These are phyloP conservation scores for Holothuria scabra DNA, from an alignment of 53 echinoderm and acorn worm species.

Conservation along the genomic window DNA sequence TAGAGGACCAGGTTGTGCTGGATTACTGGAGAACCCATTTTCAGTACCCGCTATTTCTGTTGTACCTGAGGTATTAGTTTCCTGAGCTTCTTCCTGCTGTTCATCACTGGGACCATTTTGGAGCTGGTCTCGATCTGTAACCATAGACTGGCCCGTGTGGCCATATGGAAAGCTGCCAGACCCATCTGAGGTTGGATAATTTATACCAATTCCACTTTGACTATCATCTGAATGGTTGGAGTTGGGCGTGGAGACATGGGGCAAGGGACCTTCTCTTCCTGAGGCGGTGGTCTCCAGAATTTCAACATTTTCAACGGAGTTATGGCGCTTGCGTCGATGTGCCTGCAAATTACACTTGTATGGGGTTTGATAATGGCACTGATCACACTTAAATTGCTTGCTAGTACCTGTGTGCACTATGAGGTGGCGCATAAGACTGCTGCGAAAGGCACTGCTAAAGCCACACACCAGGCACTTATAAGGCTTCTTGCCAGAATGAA, in stretches of 20 bases:
- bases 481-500: slow-evolving; percentile 97
- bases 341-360: slow-evolving; percentile 98
- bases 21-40: slow-evolving; percentile 40
- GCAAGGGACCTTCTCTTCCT: background rate
- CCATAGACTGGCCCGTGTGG: slow-evolving; percentile 15
- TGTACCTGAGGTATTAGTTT: slow-evolving; percentile 48
- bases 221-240: slow-evolving; percentile 54
- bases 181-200: slow-evolving; percentile 37
- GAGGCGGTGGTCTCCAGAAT: slow-evolving; percentile 40
- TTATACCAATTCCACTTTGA: slow-evolving; percentile 56
- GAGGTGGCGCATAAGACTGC: slow-evolving; percentile 97
- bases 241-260: slow-evolving; percentile 41
- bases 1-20: slow-evolving; percentile 15
- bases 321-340: slow-evolving; percentile 90
- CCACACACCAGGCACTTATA: slow-evolving; percentile 99
- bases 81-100: slow-evolving; percentile 44
- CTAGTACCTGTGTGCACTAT: slow-evolving; percentile 97
- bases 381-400: slow-evolving; percentile 98
- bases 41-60: slow-evolving; percentile 34
- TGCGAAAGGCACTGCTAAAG: slow-evolving; percentile 99
- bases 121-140: slow-evolving; percentile 10
- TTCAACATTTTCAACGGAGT: slow-evolving; percentile 49
- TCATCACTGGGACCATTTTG: slow-evolving; percentile 37
- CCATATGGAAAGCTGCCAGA: slow-evolving; percentile 29
- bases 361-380: slow-evolving; percentile 98